Conservation (phyloP, 2,888 invertebrate genomes). For the Sepiola atlantica region DNA sequence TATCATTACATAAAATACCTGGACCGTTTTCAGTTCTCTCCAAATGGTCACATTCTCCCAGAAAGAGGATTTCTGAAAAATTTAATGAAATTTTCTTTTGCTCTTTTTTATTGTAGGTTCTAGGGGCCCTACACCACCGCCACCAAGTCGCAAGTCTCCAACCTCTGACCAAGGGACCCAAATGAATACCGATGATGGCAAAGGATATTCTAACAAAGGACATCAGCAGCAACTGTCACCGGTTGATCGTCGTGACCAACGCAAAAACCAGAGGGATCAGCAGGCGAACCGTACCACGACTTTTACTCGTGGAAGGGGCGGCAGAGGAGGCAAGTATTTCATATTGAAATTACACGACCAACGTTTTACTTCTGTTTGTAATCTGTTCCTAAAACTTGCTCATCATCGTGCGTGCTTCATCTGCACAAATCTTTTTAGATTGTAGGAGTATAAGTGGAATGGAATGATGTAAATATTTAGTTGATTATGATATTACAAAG, state of each 20-base stretch:
- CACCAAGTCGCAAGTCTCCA: constrained; percentile 65
- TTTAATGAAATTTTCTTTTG: background rate
- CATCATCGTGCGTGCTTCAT: no score
- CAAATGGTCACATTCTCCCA: no score
- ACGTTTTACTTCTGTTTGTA: no score
- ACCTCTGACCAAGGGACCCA: constrained; percentile 90
- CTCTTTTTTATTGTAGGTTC: constrained; percentile 62
- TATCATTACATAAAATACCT: no score
- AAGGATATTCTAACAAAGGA: constrained; percentile 34
- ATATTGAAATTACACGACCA: no score
- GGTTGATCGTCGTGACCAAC: background rate
- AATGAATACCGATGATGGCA: constrained; percentile 69
- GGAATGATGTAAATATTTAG: no score
- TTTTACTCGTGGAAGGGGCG: constrained; percentile 62
- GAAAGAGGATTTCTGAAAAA: no score
- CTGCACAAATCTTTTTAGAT: no score
- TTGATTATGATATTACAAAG: no score
- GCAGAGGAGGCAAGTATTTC: constrained; percentile 54
- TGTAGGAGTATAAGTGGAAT: no score
- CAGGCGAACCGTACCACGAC: constrained; percentile 51
- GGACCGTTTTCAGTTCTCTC: no score
- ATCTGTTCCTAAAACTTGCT: no score
- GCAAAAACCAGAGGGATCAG: constrained; percentile 39
- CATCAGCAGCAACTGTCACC: constrained; percentile 44
- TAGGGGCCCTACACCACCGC: constrained; percentile 75